A percentile compares a stretch with the other conserved stretches of the same genome.
phyloP scores from a whole-genome alignment of 1,140 invertebrate species.

The Mactra quadrangularis region DNA sequence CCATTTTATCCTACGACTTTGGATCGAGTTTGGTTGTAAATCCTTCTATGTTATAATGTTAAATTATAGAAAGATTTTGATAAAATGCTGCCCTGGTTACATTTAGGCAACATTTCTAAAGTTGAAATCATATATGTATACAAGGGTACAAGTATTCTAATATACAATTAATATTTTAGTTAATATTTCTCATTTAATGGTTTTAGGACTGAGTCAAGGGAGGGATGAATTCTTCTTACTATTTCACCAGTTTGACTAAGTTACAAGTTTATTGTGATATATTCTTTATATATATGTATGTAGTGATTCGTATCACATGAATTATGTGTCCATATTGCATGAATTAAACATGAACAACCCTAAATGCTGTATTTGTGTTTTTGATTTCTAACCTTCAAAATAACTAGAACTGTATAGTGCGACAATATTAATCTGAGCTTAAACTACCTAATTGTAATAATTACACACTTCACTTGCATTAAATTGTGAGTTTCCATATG shows the following conservation, averaged over 20 bases:
- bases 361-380: too few species aligned
- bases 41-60: too few species aligned
- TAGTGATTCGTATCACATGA: slow-evolving; percentile 33
- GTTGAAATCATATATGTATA: background rate
- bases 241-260: background rate
- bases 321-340: slow-evolving; percentile 40
- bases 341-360: slow-evolving; percentile 37
- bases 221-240: background rate
- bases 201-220: background rate
- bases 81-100: too few species aligned
- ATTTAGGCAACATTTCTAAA: background rate
- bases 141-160: background rate
- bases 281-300: background rate
- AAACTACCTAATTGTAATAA: too few species aligned
- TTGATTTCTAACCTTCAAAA: too few species aligned
- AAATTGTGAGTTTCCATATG: too few species aligned
- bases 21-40: too few species aligned
- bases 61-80: too few species aligned
- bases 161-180: background rate
- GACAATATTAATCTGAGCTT: too few species aligned
- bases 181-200: background rate
- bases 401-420: too few species aligned
- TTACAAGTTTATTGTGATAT: slow-evolving; percentile 20
- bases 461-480: too few species aligned
- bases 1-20: too few species aligned